Conservation (phyloP, 2,888 invertebrate species). For the Imbricaverruca yamaguchii region DNA sequence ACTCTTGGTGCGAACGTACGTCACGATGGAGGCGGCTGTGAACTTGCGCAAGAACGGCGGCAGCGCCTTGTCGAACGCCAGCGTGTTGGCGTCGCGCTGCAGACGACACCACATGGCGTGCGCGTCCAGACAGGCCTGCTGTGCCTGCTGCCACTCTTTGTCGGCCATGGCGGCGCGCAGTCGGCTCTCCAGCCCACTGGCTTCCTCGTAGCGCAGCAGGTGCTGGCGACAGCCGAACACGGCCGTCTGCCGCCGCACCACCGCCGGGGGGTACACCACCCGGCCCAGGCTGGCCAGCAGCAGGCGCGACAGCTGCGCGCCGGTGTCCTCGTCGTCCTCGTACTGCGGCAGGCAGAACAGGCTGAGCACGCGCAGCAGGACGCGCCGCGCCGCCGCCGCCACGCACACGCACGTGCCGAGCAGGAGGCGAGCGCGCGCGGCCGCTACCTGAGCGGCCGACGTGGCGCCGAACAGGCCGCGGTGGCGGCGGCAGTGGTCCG, state of each 20-base stretch:
- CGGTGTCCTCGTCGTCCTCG: conserved; percentile 35
- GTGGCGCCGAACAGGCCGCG: conserved; percentile 22
- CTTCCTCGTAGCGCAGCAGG: conserved; percentile 39
- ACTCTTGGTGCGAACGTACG: conserved; percentile 42
- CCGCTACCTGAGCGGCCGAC: background rate
- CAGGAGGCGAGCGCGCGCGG: conserved; percentile 33
- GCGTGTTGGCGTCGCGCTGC: conserved; percentile 14
- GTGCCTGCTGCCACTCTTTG: conserved; percentile 39
- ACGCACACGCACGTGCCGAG: conserved; percentile 42
- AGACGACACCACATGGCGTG: conserved; percentile 19
- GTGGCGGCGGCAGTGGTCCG: conserved; percentile 2
- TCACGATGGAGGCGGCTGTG: conserved; percentile 49
- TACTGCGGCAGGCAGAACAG: conserved; percentile 42
- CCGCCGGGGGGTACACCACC: conserved; percentile 43
- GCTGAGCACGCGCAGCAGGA: conserved; percentile 44
- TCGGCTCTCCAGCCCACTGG: conserved; percentile 39
- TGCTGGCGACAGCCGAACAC: conserved; percentile 42
- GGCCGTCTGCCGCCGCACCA: conserved; percentile 38
- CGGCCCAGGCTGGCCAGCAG: conserved; percentile 44
- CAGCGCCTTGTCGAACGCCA: conserved; percentile 33
- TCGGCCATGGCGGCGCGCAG: conserved; percentile 38
- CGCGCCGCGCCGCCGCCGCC: conserved; percentile 37
- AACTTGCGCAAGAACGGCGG: conserved; percentile 43
- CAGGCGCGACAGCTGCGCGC: conserved; percentile 39
- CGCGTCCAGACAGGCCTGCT: conserved; percentile 35